Evolutionary conservation across 2,797 vertebrate genomes (phyloP), one percentile per base, ranked within the genome.

Genomic region (Adelosebastes latens): DNA sequence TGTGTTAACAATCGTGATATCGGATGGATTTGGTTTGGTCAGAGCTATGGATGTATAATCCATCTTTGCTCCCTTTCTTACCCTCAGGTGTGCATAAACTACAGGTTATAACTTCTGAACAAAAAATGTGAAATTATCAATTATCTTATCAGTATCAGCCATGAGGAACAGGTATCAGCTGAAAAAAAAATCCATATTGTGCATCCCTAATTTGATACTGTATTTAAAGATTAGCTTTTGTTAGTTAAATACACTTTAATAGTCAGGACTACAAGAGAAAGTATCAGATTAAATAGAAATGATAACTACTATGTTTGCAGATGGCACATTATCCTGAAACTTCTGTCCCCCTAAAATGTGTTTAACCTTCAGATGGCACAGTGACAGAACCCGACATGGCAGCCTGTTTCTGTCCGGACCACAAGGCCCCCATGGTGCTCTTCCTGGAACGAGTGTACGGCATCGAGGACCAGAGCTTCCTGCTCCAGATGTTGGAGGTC

Each of bases 391-490:
- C 98, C 0, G 97, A 99, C 79, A 97, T 99, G 99, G 96, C 97
- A 2, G 97, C 98, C 88, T 97, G 84, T 88, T 99, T 99, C 95
- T 99, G 98, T 86, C 99, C 99, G 34, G 99, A 99, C 90, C 99
- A 99, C 93, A 99, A 99, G 93, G 97, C 97, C 56, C 96, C 99
- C 72, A 99, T 99, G 98, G 99, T 99, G 90, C 97, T 99, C 52
- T 99, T 99, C 91, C 94, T 99, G 93, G 99, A 99, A 77, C 96
- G 99, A 81, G 99, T 99, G 25, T 99, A 99, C 56, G 98, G 99
- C 85, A 96, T 99, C 32, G 97, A 97, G 92, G 97, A 99, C 94
- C 99, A 99, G 94, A 95, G 94, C 86, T 98, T 99, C 80, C 96
- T 99, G 79, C 97, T 99, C 61, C 97, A 99, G 68, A 90, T 99